Evolutionary conservation across 2,888 invertebrate species (phyloP), one percentile per base, ranked within the genome.

Genomic region (Entomobrya multifasciata): DNA sequence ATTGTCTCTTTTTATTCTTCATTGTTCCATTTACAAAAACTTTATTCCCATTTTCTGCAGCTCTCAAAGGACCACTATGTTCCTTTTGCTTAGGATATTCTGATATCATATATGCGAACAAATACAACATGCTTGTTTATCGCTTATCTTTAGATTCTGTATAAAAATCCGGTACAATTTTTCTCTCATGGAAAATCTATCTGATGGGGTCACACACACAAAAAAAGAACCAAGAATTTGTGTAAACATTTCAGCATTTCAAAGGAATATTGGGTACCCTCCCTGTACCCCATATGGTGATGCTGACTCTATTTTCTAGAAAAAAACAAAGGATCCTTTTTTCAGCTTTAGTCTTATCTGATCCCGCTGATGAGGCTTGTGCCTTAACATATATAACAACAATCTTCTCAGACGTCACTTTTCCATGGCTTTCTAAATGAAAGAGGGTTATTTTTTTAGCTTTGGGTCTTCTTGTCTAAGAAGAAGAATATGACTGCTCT

Each of bases 401-500:
- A 17, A 20, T 36, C 30, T 65, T 41, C 13, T 25, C 13, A 25
- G 22, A 20, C 25, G 30, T 25, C 57, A 25, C 8, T 25, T 57
- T 20, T 3, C 55, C 55, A n/a, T 55, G 1, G 30, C 41, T 65
- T 17, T 65, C 36, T 17, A 5, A 17, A 41, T 36, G 17, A 30
- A 17, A 65, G 17, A 30, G 1, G 25, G 15, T 25, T 27, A 17
- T 41, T 36, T 36, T 41, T 65, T 13, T 65, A 25, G 65, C 65
- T 36, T 36, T n/a, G 8, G 17, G 2, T 55, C 20, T 36, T 62
- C 27, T 62, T 30, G n/a, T 62, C 27, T 62, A 41, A 17, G 41
- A 25, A 65, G 30, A 65, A 65, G 36, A 70, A 70, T 44, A 70
- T 70, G 70, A 70, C 25, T 47, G 70, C 70, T 70, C 70, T 70